Base-by-base conservation (phyloP, 2,113 vertebrate species). In the Acanthochromis polyacanthus region DNA sequence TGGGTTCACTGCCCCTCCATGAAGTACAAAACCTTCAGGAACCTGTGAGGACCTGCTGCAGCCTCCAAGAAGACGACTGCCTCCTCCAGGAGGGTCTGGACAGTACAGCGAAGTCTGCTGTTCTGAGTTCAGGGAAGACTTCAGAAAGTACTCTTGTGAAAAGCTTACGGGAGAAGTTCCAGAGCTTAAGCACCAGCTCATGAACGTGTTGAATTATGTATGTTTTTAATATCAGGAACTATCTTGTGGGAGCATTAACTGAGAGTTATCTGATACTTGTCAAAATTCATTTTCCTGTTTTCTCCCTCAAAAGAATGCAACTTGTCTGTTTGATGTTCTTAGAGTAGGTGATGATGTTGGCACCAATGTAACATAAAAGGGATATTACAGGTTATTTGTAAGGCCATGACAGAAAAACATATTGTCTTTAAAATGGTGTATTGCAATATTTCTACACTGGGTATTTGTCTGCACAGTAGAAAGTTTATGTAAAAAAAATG, bases 91-190 rank as follows among this genome's bases (percentile, higher is more conserved):
- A 81, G 3, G 71, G 80, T 28, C n/a, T 55, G 0, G 88, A 89
- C 81, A 60, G 73, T 58, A 65, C 81, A 66, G 65, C 90, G n/a
- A 86, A 71, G 62, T 38, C 75, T 7, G 63, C 36, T 3, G 48
- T 51, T 17, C 51, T 71, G 53, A 20, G 63, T 69, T 69, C 84
- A 15, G 78, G 78, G 55, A 92, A 91, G 71, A 85, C 77, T 40
- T 79, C 67, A 0, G 89, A 95, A 9, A 90, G 83, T 3, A 83
- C 95, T 66, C 87, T 96, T 2, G 97, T 98, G 75, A 97, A 93
- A 91, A 97, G 96, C 91, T 95, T 99, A 71, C 93, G 96, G 65
- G 96, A 97, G 64, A 98, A 96, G 71, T 99, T 99, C 78, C 97
- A 97, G 94, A 97, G 93, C 78, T 92, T 97, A 4, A 95, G 96